Evolutionary conservation across 1,140 invertebrate genomes (phyloP), one percentile per base, ranked within the genome.

Genomic region (Penaeus japonicus): DNA sequence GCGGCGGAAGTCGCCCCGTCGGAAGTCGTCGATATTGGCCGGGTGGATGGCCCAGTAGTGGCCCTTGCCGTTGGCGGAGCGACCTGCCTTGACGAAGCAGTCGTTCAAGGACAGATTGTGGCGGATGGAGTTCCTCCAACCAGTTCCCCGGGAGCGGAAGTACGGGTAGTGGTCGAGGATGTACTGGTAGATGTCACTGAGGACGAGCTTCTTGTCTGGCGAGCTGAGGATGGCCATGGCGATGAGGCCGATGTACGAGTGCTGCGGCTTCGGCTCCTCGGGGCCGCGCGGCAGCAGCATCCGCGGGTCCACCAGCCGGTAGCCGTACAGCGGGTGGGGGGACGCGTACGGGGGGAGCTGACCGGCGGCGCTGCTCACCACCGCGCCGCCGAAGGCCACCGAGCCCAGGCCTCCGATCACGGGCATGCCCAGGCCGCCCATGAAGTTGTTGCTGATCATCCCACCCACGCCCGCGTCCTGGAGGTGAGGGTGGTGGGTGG

Each of bases 1-100:
- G 77, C 98, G 94, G 55, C 98, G 93, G 92, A 99, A 99, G 92
- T 99, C 98, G 0, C 98, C 98, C 85, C 93, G 92, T 32, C 96
- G 94, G 92, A 99, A 99, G 92, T 99, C 98, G n/a, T 99, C 98
- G 2, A 99, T 93, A 92, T 99, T 99, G 0, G 98, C 98, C 0
- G 98, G 98, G 93, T 99, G 98, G 77, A 99, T 98, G 0, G 98
- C 97, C 98, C 98, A 99, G 92, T 98, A 99, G 92, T 99, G 98
- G 0, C 97, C 98, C 92, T 99, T 99, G 0, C 98, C 98, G 92
- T 99, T 99, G 0, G 98, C 97, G 85, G 96, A 97, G 47, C 97
- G 94, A 3, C 98, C 98, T 0, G 98, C 96, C 92, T 99, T 99
- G 15, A 99, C 96, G 92, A 99, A 99, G 91, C 99, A 99, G 92